A percentile compares a stretch with the other conserved stretches of the same genome.
Evolutionary conservation across 2,888 invertebrate species (phyloP).

Genomic region (Brassicogethes aeneus): DNA sequence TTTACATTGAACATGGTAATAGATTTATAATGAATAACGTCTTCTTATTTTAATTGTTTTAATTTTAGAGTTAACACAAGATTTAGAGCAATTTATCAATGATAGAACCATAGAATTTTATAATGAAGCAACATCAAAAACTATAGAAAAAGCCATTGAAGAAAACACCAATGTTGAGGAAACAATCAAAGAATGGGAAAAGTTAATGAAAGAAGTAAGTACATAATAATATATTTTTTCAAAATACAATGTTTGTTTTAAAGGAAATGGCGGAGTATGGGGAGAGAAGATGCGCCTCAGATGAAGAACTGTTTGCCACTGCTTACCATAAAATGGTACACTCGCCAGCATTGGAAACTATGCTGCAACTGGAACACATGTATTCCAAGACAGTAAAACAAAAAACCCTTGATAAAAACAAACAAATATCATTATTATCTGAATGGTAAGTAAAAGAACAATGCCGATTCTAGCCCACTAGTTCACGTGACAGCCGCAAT

Average conservation of each 20-base stretch:
- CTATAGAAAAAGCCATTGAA: constrained; percentile 52
- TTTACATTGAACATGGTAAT: constrained; percentile 38
- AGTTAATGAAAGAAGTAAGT: constrained; percentile 57
- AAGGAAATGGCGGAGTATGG: constrained; percentile 77
- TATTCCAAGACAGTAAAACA: constrained; percentile 74
- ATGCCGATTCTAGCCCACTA: constrained; percentile 10
- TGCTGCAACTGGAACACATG: constrained; percentile 79
- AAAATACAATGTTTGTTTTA: not conserved
- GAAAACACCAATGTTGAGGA: constrained; percentile 63
- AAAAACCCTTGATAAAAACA: constrained; percentile 63
- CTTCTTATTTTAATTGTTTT: constrained; percentile 1
- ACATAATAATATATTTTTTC: not conserved
- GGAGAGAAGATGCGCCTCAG: constrained; percentile 69
- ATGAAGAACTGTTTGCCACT: constrained; percentile 78
- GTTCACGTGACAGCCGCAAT: too few relatives aligned
- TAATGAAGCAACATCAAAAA: constrained; percentile 54
- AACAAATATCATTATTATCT: constrained; percentile 60
- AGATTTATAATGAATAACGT: not conserved
- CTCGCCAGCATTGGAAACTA: constrained; percentile 68
- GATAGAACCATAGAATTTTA: constrained; percentile 58
- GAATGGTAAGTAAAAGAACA: constrained; percentile 50
- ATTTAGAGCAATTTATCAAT: constrained; percentile 26
- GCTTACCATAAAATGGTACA: constrained; percentile 68
- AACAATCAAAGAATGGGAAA: constrained; percentile 71
- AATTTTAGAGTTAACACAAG: constrained; percentile 16